Percentiles rank a stretch among this genome's conserved stretches.
Conservation (phyloP, 2,888 invertebrate species). For the Chymomyza fuscimana region DNA sequence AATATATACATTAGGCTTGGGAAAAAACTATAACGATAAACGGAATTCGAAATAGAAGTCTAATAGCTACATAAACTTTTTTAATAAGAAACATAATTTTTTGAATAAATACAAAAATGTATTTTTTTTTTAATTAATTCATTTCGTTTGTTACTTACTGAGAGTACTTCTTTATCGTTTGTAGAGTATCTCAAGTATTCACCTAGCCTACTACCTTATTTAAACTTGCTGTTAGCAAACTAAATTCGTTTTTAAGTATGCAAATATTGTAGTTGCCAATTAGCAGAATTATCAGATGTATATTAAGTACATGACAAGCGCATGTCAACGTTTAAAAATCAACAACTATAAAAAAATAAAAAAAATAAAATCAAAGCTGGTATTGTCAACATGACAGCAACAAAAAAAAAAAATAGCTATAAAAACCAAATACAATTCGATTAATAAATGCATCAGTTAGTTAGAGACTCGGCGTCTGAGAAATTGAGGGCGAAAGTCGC, state of each 20-base stretch:
- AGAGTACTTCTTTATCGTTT: neutral
- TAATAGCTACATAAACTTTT: no score
- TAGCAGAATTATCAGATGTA: conserved; percentile 62
- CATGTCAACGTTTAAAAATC: conserved; percentile 61
- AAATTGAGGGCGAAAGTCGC: conserved; percentile 31
- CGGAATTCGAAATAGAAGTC: no score
- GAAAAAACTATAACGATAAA: no score
- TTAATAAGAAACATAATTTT: no score
- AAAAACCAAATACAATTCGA: neutral
- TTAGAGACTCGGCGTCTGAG: conserved; percentile 1
- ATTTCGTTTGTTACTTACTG: no score
- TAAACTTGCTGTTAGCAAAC: neutral
- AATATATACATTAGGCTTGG: no score
- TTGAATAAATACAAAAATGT: no score
- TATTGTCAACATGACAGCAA: neutral
- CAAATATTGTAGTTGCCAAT: conserved; percentile 59
- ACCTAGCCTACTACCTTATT: neutral
- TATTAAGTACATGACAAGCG: conserved; percentile 49
- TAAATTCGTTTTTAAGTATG: conserved; percentile 57
- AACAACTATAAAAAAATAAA: conserved; percentile 28
- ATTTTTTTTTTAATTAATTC: no score
- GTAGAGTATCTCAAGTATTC: neutral
- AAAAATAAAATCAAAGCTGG: neutral
- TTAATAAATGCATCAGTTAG: neutral
- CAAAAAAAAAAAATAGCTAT: neutral